A percentile compares a stretch with the other conserved stretches of the same genome.
Evolutionary conservation across 2,888 invertebrate species (phyloP).

Genomic region (Xylophagus ater): DNA sequence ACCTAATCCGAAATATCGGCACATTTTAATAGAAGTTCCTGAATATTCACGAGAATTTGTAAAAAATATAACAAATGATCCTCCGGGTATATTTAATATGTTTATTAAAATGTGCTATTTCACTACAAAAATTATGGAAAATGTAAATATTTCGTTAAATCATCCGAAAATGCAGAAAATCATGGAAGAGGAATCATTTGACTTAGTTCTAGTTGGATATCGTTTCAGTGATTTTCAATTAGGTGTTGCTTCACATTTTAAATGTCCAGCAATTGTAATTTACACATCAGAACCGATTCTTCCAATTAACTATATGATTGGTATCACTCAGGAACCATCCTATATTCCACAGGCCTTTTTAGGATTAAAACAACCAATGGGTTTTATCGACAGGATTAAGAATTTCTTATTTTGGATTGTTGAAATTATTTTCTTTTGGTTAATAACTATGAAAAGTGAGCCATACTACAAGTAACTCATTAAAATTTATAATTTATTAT

Average conservation of each 20-base stretch:
- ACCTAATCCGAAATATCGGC: not conserved
- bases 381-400: constrained; percentile 6
- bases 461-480: constrained; percentile 1
- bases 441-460: not conserved
- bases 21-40: constrained; percentile 4
- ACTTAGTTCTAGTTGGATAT: constrained; percentile 11
- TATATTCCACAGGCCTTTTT: constrained; percentile 4
- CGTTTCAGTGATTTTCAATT: constrained; percentile 8
- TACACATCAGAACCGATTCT: not conserved
- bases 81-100: not conserved
- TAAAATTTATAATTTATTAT: too few species aligned
- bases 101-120: not conserved
- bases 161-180: constrained; percentile 5
- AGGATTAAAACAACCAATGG: constrained; percentile 3
- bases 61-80: not conserved
- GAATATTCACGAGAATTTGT: not conserved
- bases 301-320: not conserved
- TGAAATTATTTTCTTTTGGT: not conserved
- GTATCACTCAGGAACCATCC: constrained; percentile 4
- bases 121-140: constrained; percentile 25
- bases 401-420: constrained; percentile 2
- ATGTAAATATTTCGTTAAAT: not conserved
- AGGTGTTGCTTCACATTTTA: constrained; percentile 17
- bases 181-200: constrained; percentile 11
- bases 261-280: constrained; percentile 15